These are phyloP conservation scores for Stichopus horrens DNA, from an alignment of 53 echinoderm and acorn worm species.

Conservation along the genomic window DNA sequence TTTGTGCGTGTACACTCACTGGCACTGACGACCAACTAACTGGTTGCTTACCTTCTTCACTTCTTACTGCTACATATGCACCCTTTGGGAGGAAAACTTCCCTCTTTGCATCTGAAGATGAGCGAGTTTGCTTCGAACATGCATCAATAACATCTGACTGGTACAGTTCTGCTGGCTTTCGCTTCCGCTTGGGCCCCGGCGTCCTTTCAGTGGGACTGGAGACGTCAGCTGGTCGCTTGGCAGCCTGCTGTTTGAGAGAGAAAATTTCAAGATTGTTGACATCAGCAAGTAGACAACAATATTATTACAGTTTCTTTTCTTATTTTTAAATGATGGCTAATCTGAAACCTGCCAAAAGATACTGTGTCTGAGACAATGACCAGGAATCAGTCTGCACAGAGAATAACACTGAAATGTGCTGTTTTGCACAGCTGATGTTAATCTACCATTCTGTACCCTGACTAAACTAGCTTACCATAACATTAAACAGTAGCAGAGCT, in stretches of 20 bases:
- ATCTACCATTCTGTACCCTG: no score
- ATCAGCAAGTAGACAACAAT: no score
- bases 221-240: slow-evolving; percentile 37
- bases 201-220: slow-evolving; percentile 59
- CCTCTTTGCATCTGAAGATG: slow-evolving; percentile 68
- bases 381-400: no score
- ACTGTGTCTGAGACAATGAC: no score
- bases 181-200: slow-evolving; percentile 86
- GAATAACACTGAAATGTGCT: no score
- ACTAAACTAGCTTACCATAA: no score
- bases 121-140: slow-evolving; percentile 72
- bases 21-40: background rate
- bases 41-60: slow-evolving; percentile 72
- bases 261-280: background rate
- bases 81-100: slow-evolving; percentile 85
- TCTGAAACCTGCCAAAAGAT: no score
- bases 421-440: no score
- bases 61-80: slow-evolving; percentile 84
- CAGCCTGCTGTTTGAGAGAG: background rate
- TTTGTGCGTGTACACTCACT: no score
- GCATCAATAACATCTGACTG: slow-evolving; percentile 97
- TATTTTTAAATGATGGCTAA: no score
- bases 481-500: no score
- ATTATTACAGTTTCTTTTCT: no score
- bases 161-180: slow-evolving; percentile 89